A percentile compares a stretch with the other conserved stretches of the same genome.
Evolutionary conservation across 1,140 invertebrate genomes (phyloP).

Genomic region (Drosophila simulans): DNA sequence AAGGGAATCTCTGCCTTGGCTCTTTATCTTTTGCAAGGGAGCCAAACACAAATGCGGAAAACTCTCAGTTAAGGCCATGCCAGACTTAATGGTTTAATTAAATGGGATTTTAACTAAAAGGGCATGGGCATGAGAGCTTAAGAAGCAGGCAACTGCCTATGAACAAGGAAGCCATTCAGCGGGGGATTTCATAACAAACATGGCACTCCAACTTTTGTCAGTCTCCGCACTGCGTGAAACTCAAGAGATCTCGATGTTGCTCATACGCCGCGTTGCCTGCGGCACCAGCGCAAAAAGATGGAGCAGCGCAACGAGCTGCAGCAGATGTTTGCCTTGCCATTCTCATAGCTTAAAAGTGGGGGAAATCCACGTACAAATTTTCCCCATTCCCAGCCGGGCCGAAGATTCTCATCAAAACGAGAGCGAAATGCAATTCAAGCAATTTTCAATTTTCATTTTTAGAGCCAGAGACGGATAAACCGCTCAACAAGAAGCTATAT

Average conservation of each 20-base stretch:
- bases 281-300: slow-evolving; percentile 9
- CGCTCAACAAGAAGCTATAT: slow-evolving; percentile 7
- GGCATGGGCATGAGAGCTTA: not conserved
- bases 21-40: slow-evolving; percentile 1
- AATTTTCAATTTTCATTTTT: slow-evolving; percentile 75
- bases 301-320: slow-evolving; percentile 9
- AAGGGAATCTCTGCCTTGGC: slow-evolving; percentile 7
- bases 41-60: slow-evolving; percentile 24
- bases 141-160: not conserved
- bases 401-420: slow-evolving; percentile 21
- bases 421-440: slow-evolving; percentile 72
- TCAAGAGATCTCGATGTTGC: slow-evolving; percentile 53
- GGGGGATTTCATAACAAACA: slow-evolving; percentile 69
- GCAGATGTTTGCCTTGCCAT: slow-evolving; percentile 37
- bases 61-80: slow-evolving; percentile 37
- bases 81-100: slow-evolving; percentile 70
- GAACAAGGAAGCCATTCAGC: too few species aligned
- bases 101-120: slow-evolving; percentile 45
- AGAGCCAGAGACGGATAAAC: slow-evolving; percentile 28
- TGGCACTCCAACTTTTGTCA: slow-evolving; percentile 62
- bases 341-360: not conserved
- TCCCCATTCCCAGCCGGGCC: not conserved
- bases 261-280: slow-evolving; percentile 53
- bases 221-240: slow-evolving; percentile 6
- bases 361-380: slow-evolving; percentile 7